Percentiles rank a stretch among this genome's conserved stretches.
Conservation (phyloP, 1,140 invertebrate genomes). For the Pogonognathellus flavescens region DNA sequence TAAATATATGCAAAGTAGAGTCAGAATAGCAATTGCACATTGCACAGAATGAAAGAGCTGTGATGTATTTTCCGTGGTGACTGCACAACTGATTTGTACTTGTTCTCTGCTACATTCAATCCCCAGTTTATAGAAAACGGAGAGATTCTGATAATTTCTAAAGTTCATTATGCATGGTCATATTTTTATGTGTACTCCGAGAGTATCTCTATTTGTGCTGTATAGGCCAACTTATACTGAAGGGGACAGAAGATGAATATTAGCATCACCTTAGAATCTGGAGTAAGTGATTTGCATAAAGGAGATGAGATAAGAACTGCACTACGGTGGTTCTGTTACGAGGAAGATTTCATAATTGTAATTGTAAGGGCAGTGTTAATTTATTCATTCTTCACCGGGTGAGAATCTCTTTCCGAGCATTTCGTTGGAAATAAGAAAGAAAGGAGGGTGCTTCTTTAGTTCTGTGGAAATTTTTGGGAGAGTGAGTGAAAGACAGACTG, state of each 20-base stretch:
- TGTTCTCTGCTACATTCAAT: not conserved
- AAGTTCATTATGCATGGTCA: conserved; percentile 32
- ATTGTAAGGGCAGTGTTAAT: conserved; percentile 42
- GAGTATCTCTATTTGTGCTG: not conserved
- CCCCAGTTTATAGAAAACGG: conserved; percentile 7
- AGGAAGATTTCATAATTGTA: conserved; percentile 34
- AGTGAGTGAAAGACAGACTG: not conserved
- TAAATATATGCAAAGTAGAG: too few relatives aligned
- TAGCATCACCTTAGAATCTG: not conserved
- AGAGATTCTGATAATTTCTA: conserved; percentile 46
- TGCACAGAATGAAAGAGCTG: too few relatives aligned
- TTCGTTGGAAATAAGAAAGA: not conserved
- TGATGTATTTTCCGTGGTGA: too few relatives aligned
- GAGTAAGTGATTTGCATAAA: not conserved
- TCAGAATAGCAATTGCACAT: too few relatives aligned
- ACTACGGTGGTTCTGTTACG: not conserved
- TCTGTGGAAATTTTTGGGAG: not conserved
- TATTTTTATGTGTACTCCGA: not conserved
- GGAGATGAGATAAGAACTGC: conserved; percentile 4
- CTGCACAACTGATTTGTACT: too few relatives aligned
- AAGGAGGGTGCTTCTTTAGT: conserved; percentile 2
- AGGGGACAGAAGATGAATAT: conserved; percentile 6
- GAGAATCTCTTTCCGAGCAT: conserved; percentile 35
- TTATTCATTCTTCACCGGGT: conserved; percentile 51
- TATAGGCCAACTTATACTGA: not conserved